phyloP scores from a whole-genome alignment of 2,113 vertebrate genomes.

The Rhynchopsitta pachyrhyncha region DNA sequence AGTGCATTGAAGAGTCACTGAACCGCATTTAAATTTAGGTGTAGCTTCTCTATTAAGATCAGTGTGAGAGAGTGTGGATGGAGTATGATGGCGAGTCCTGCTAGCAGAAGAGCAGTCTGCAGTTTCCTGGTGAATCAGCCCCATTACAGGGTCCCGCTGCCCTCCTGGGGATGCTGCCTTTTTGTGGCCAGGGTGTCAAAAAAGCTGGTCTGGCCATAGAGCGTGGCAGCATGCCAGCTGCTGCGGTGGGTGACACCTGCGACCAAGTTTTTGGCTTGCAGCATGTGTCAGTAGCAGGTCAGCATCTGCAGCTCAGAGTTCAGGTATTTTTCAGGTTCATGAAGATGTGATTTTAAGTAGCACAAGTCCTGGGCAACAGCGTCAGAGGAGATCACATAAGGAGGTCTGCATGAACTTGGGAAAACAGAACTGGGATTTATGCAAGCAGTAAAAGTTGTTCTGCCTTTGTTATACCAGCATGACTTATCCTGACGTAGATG shows the following conservation, averaged over 20 bases:
- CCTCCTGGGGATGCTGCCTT: no score
- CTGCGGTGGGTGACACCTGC: rapidly evolving
- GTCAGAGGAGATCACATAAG: background rate
- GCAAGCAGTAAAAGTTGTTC: background rate
- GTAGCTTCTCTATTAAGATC: background rate
- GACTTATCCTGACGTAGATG: background rate
- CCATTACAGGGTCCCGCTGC: background rate
- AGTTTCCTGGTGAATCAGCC: rapidly evolving
- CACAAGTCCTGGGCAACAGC: background rate
- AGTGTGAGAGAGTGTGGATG: rapidly evolving
- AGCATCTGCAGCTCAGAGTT: background rate
- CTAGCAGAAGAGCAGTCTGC: background rate
- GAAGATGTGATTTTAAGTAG: background rate
- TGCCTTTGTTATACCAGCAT: background rate
- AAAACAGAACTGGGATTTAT: background rate
- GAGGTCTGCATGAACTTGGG: background rate
- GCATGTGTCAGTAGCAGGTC: background rate
- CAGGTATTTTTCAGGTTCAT: background rate
- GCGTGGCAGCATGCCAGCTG: rapidly evolving
- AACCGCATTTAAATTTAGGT: background rate
- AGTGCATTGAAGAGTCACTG: background rate
- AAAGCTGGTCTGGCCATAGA: rapidly evolving
- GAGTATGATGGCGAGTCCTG: background rate
- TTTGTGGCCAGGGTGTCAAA: rapidly evolving
- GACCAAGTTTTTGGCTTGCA: rapidly evolving